These are phyloP conservation scores for Emmelina monodactyla DNA, from an alignment of 2,888 invertebrate species.

Conservation along the genomic window DNA sequence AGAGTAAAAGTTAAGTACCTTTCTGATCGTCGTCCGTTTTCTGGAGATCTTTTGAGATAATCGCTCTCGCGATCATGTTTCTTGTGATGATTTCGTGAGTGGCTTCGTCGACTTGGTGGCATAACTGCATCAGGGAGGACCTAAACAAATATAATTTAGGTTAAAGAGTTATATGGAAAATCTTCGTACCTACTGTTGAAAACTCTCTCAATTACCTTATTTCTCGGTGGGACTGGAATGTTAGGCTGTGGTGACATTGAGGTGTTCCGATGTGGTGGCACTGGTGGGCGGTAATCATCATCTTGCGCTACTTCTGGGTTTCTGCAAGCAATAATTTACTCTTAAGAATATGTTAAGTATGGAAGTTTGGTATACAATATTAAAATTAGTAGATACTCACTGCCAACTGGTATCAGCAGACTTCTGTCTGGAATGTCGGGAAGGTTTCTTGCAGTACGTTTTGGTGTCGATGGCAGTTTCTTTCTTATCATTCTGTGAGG, in stretches of 20 bases:
- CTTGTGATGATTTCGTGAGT: conserved; percentile 52
- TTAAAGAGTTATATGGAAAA: background rate
- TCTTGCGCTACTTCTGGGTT: conserved; percentile 14
- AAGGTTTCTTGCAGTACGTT: conserved; percentile 74
- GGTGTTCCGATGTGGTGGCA: conserved; percentile 84
- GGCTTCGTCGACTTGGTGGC: conserved; percentile 56
- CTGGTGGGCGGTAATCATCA: conserved; percentile 83
- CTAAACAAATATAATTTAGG: conserved; percentile 21
- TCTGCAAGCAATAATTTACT: conserved; percentile 21
- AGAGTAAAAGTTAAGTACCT: conserved; percentile 26
- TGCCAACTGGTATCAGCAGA: conserved; percentile 58
- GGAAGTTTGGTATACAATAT: background rate
- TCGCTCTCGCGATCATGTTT: conserved; percentile 53
- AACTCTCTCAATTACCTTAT: conserved; percentile 15
- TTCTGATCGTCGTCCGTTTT: conserved; percentile 50
- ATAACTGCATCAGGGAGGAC: conserved; percentile 58
- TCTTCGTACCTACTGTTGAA: background rate
- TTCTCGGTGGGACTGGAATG: conserved; percentile 43
- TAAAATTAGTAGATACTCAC: conserved; percentile 32
- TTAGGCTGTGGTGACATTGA: conserved; percentile 50
- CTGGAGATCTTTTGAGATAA: conserved; percentile 48
- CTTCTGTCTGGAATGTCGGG: conserved; percentile 37
- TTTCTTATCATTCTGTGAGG: conserved; percentile 53
- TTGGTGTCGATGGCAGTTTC: conserved; percentile 67
- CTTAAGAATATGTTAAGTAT: too few species aligned